phyloP scores from a whole-genome alignment of 2,113 vertebrate species.

The Elephantulus edwardii region DNA sequence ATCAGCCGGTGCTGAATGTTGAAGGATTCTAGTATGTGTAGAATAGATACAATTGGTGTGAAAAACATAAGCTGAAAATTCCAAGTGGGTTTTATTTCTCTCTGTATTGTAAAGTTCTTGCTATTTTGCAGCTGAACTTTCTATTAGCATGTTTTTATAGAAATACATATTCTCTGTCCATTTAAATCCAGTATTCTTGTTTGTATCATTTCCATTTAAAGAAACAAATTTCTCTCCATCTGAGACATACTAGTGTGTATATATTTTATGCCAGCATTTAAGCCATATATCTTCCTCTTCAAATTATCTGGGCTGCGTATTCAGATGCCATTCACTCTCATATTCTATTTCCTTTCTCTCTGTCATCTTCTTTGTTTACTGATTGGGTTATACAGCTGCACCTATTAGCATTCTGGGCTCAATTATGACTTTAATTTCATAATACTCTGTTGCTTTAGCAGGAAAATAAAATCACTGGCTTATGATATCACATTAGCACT shows the following conservation, averaged over 20 bases:
- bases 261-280: neutral
- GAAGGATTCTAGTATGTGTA: neutral
- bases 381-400: constrained; percentile 47
- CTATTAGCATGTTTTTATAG: constrained; percentile 18
- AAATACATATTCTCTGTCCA: neutral
- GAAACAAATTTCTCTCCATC: neutral
- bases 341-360: constrained; percentile 40
- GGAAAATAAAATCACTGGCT: constrained; percentile 49
- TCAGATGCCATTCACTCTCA: neutral
- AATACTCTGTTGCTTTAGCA: constrained; percentile 42
- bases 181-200: neutral
- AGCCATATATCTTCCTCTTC: neutral
- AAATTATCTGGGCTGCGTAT: neutral
- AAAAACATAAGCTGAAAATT: constrained; percentile 9
- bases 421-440: constrained; percentile 63
- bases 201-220: constrained; percentile 7
- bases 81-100: neutral
- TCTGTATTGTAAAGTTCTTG: neutral
- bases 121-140: neutral
- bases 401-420: constrained; percentile 39
- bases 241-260: constrained; percentile 31
- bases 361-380: constrained; percentile 57
- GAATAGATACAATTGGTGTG: neutral
- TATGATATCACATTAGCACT: constrained; percentile 37
- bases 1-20: neutral